Evolutionary conservation across 2,797 vertebrate genomes (phyloP).

Genomic region (Discoglossus pictus): DNA sequence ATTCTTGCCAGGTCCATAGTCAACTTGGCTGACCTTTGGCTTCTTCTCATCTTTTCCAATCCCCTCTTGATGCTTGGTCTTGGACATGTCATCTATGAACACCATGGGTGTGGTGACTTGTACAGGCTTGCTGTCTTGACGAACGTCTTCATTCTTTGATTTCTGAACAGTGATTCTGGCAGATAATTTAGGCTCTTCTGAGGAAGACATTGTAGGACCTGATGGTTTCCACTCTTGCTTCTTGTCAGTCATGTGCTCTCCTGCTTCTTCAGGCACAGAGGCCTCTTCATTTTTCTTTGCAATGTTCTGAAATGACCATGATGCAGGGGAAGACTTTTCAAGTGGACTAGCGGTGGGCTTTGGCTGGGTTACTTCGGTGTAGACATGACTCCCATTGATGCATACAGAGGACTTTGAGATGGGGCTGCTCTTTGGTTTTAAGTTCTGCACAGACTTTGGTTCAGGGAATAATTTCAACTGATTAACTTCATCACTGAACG

Average conservation of each 20-base stretch:
- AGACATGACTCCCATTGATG: constrained; percentile 86
- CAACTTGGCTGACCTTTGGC: constrained; percentile 75
- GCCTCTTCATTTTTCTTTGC: constrained; percentile 61
- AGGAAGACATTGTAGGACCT: constrained; percentile 69
- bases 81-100: constrained; percentile 47
- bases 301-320: constrained; percentile 73
- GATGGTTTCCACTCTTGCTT: constrained; percentile 69
- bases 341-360: constrained; percentile 53
- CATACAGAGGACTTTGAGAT: constrained; percentile 79
- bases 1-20: constrained; percentile 68
- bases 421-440: constrained; percentile 75
- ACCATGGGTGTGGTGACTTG: constrained; percentile 60
- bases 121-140: constrained; percentile 53
- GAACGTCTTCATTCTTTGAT: constrained; percentile 56
- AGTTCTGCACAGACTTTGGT: constrained; percentile 67
- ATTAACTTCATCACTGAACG: constrained; percentile 79
- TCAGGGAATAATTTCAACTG: constrained; percentile 72
- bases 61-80: constrained; percentile 60
- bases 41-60: constrained; percentile 68
- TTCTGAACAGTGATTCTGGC: constrained; percentile 60
- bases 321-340: constrained; percentile 66
- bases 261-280: constrained; percentile 49
- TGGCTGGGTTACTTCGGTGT: constrained; percentile 67
- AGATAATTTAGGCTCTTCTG: constrained; percentile 65
- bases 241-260: constrained; percentile 73